These are phyloP conservation scores for Amblyraja radiata DNA, from an alignment of 2,797 vertebrate species.

Conservation along the genomic window DNA sequence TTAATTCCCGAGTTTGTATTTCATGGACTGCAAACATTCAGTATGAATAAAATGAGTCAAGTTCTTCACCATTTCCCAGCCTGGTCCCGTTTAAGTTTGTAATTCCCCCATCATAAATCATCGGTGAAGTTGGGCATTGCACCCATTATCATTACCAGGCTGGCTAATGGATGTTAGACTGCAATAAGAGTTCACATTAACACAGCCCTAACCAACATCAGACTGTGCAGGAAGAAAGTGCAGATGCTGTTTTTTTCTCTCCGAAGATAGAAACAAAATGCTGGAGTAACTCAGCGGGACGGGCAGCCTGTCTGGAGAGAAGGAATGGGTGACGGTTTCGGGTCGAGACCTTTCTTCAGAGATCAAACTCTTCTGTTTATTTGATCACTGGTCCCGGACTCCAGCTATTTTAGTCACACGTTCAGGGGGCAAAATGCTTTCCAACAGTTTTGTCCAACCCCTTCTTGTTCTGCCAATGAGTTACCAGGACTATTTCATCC, in stretches of 20 bases:
- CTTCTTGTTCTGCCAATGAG: background rate
- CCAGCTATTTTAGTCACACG: background rate
- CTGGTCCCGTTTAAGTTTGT: background rate
- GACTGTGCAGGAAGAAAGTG: too few species aligned
- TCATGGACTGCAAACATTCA: background rate
- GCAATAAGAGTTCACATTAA: too few species aligned
- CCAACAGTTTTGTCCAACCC: background rate
- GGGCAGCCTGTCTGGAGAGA: too few species aligned
- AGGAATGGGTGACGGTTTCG: too few species aligned
- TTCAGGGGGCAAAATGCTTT: background rate
- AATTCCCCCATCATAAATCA: background rate
- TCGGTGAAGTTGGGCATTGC: too few species aligned
- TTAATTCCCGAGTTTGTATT: background rate
- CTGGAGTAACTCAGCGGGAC: too few species aligned
- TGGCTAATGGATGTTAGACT: too few species aligned
- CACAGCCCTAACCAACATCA: too few species aligned
- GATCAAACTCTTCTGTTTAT: too few species aligned
- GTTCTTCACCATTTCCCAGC: background rate
- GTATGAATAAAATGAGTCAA: background rate
- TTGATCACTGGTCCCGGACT: background rate
- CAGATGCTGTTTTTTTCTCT: too few species aligned
- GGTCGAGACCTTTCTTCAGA: too few species aligned
- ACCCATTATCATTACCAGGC: background rate
- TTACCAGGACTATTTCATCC: background rate
- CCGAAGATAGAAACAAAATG: too few species aligned